Conservation (phyloP, 2,113 vertebrate genomes). For the Semnornis frantzii region DNA sequence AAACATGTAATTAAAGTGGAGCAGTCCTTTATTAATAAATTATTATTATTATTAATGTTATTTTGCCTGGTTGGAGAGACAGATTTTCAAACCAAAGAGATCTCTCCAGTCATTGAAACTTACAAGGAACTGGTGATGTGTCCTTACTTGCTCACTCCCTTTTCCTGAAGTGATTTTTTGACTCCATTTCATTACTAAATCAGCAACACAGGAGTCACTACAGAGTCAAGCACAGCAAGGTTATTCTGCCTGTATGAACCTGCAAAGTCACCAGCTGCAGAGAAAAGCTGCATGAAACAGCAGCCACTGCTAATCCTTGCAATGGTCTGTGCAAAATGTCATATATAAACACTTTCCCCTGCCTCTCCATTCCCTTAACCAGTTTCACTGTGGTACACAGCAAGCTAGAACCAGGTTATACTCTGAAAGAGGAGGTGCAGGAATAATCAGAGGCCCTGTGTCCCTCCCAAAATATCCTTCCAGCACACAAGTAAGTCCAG, state of each 20-base stretch:
- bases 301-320: not conserved
- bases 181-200: not conserved
- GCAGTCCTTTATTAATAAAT: not conserved
- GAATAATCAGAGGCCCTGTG: not conserved
- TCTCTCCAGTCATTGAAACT: not conserved
- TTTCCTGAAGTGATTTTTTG: not conserved
- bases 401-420: not conserved
- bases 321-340: not conserved
- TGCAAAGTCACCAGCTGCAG: not conserved
- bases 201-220: not conserved
- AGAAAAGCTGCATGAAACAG: not conserved
- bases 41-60: not conserved
- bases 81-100: not conserved
- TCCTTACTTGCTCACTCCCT: not conserved
- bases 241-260: not conserved
- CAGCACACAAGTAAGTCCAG: not conserved
- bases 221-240: not conserved
- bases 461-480: not conserved
- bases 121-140: not conserved
- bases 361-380: not conserved
- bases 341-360: not conserved
- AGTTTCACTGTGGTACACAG: not conserved
- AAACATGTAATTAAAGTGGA: not conserved
- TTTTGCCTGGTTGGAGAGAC: not conserved
- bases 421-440: not conserved